Evolutionary conservation across 1,140 invertebrate genomes (phyloP), one percentile per base, ranked within the genome.

Genomic region (Nylanderia fulva): DNA sequence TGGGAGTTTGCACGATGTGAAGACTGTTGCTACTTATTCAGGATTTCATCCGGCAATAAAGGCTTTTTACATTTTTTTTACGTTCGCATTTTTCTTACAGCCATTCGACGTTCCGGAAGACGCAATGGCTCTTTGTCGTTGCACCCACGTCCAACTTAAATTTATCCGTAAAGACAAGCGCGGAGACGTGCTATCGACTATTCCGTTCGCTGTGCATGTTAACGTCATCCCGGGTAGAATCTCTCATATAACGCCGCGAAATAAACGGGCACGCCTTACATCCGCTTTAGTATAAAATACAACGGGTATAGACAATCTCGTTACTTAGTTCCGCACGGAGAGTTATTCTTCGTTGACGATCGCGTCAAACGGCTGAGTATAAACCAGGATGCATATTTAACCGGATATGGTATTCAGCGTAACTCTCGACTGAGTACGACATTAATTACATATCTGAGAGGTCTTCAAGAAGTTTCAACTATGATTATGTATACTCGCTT

Each of bases 301-400:
- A 71, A 69, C 63, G 64, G 36, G n/a, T 80, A 82, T 45, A 71
- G 66, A 82, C 52, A 82, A 72, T 82, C 66, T 82, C 52, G 52
- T 82, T 82, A 82, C 66, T 82, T 82, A 71, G 52, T 58, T 54
- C 29, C n/a, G n/a, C 8, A 33, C 77, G 33, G 11, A 71, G 36
- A 82, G 52, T 82, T 82, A 82, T 82, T 82, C 77, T 60, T 82
- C 48, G 64, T 71, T 71, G 77, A 82, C 77, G 77, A 82, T 36
- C 64, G 66, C 52, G 42, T 82, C 66, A 82, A 72, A 60, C 36
- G 36, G 71, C 36, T 45, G 13, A 8, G 36, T 42, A 66, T 82
- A 71, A 82, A 42, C 36, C 36, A 4, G 24, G 33, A 82, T 60
- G 66, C 66, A 82, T 82, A 82, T 82, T 82, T 82, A 45, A 58